Base-by-base conservation (phyloP, 2,797 vertebrate genomes). In the Phrynocephalus guinanensis region DNA sequence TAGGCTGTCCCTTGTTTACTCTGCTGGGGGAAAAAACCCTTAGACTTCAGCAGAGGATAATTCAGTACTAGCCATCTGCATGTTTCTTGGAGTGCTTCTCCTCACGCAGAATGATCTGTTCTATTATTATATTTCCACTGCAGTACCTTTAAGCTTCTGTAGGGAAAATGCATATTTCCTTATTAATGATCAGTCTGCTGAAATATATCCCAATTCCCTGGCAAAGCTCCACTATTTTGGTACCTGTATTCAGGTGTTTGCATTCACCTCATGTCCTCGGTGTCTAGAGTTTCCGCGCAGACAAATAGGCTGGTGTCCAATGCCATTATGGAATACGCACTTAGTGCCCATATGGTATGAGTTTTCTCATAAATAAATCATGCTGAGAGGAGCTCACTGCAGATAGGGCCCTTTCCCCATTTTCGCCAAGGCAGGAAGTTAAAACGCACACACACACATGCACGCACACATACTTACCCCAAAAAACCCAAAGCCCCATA, bases 361-460 rank as follows among this genome's bases (percentile, higher is more conserved):
- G 79, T 85, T 82, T 76, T 91, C 93, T 95, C 87, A 90, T 90
- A 92, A 90, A 91, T 92, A 91, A 93, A 91, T 94, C 93, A 91
- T 77, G 6, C 72, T 76, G 85, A 92, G 91, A 85, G 73, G 84
- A 86, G 82, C 0, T 86, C 77, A 86, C 85, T 80, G 71, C 85
- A 80, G 70, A 72, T 52, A 83, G 52, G 28, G 52, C 70, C 86
- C 87, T 88, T 90, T 60, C 24, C 92, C 71, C 72, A 80, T 82
- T 80, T 56, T 13, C 52, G 9, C 9, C 52, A 56, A 56, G 52
- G 52, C 52, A 56, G 52, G 52, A 56, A 56, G 1, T 44, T 33
- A 20, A 76, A 26, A 11, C 11, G 26, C 10, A 30, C 4, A 48
- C 9, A 2, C 8, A 48, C 38, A 44, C 38, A 0, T 44, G 38